phyloP scores from a whole-genome alignment of 2,113 vertebrate genomes.

The Haliaeetus leucogaster region DNA sequence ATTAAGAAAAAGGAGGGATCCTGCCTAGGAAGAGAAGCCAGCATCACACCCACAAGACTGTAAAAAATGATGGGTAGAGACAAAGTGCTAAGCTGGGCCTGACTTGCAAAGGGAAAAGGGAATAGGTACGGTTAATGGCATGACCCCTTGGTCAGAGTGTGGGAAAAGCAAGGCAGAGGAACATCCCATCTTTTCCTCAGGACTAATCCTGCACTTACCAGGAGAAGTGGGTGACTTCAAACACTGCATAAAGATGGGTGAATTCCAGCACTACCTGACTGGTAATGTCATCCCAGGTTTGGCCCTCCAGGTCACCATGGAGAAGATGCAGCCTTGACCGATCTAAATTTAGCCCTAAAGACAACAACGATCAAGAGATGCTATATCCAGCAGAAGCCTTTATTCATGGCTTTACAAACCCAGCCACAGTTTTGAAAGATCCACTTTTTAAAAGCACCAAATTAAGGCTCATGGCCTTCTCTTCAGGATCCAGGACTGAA shows the following conservation, averaged over 20 bases:
- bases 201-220: conserved; percentile 79
- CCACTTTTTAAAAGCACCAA: neutral
- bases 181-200: neutral
- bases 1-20: neutral
- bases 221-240: conserved; percentile 92
- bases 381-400: neutral
- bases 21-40: neutral
- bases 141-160: neutral
- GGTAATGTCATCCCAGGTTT: conserved; percentile 91
- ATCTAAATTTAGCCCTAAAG: conserved; percentile 83
- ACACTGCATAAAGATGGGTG: conserved; percentile 88
- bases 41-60: neutral
- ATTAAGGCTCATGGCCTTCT: neutral
- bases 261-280: conserved; percentile 83
- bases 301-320: conserved; percentile 78
- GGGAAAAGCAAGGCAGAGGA: neutral
- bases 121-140: neutral
- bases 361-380: neutral
- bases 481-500: neutral
- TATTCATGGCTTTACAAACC: neutral
- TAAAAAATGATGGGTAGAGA: neutral
- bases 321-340: conserved; percentile 81
- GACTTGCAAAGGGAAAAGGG: neutral
- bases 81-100: neutral
- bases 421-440: neutral